Conservation (phyloP, 2,888 invertebrate species). For the Drosophila austrosaltans region DNA sequence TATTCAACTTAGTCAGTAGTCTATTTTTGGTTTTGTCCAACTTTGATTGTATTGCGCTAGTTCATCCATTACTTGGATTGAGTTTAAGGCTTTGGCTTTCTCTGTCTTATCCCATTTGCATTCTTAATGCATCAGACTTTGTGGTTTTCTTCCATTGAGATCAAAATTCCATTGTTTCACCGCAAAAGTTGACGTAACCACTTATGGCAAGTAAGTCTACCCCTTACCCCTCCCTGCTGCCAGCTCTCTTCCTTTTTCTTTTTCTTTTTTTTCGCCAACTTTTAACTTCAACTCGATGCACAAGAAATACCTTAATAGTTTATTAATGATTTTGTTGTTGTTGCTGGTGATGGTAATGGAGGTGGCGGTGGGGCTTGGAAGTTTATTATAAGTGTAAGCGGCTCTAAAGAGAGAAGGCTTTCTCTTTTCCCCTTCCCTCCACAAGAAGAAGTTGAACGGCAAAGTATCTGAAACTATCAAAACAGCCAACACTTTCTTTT, state of each 20-base stretch:
- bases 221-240: background rate
- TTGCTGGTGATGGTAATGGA: conserved; percentile 34
- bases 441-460: conserved; percentile 9
- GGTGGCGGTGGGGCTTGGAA: conserved; percentile 34
- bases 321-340: conserved; percentile 69
- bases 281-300: conserved; percentile 15
- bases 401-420: background rate
- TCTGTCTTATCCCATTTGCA: conserved; percentile 41
- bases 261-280: background rate
- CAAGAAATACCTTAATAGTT: conserved; percentile 70
- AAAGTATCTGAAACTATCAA: conserved; percentile 65
- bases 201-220: background rate
- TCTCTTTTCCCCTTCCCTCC: background rate
- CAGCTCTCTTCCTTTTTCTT: background rate
- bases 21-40: background rate
- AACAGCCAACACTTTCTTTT: conserved; percentile 68
- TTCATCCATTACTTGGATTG: background rate
- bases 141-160: conserved; percentile 52
- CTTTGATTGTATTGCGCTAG: background rate
- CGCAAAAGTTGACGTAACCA: conserved; percentile 49
- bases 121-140: conserved; percentile 44
- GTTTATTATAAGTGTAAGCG: conserved; percentile 59
- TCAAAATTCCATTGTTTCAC: conserved; percentile 60
- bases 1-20: background rate
- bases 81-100: conserved; percentile 11